Conservation (phyloP, 2,113 vertebrate species). For the Sminthopsis crassicaudata region DNA sequence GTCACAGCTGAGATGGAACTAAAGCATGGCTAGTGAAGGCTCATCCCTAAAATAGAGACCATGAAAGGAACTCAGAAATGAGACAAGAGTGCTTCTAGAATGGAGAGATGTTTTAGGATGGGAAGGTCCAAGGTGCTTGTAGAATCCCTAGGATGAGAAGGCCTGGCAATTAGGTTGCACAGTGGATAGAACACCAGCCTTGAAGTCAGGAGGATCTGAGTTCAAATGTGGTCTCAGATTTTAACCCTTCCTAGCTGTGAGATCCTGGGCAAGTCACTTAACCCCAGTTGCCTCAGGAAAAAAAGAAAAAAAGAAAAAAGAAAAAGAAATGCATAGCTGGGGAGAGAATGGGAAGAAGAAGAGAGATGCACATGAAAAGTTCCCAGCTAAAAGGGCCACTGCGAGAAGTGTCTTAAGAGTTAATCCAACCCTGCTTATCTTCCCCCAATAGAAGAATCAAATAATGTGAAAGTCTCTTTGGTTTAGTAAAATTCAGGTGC, state of each 20-base stretch:
- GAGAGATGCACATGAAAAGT: not conserved
- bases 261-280: too few relatives aligned
- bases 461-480: not conserved
- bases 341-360: not conserved
- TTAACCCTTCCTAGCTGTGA: too few relatives aligned
- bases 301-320: too few relatives aligned
- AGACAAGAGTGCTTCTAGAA: not conserved
- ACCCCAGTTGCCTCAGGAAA: too few relatives aligned
- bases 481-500: not conserved
- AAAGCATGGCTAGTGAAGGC: not conserved
- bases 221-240: too few relatives aligned
- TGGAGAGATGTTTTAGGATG: not conserved
- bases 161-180: too few relatives aligned
- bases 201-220: too few relatives aligned
- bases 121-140: not conserved
- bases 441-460: not conserved
- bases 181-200: too few relatives aligned
- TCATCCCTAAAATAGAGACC: not conserved
- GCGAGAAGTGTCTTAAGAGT: not conserved
- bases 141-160: not conserved
- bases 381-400: not conserved
- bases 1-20: not conserved
- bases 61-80: not conserved
- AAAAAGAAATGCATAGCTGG: fast-evolving
- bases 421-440: not conserved